Evolutionary conservation across 2,113 vertebrate species (phyloP).

Genomic region (Megaptera novaeangliae): DNA sequence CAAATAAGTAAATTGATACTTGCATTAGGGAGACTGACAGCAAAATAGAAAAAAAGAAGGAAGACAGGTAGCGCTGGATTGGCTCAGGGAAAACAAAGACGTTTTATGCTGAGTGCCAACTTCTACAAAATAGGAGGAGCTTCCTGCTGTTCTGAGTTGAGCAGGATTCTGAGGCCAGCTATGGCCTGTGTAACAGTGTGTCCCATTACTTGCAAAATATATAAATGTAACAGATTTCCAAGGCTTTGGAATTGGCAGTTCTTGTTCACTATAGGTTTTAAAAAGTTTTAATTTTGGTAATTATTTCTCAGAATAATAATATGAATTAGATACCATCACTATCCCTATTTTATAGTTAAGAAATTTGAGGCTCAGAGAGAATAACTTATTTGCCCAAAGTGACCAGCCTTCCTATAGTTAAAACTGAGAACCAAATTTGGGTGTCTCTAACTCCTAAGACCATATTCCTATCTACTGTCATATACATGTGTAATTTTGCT

Average conservation of each 20-base stretch:
- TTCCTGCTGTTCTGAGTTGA: background rate
- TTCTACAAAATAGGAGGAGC: background rate
- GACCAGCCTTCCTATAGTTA: background rate
- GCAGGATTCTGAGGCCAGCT: background rate
- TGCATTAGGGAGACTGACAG: background rate
- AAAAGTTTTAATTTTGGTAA: background rate
- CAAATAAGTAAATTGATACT: background rate
- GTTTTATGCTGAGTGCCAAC: background rate
- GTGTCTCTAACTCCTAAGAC: background rate
- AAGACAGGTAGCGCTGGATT: background rate
- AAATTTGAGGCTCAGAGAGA: background rate
- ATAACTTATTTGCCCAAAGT: background rate
- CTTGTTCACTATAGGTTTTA: background rate
- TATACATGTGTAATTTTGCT: background rate
- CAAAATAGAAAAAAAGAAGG: background rate
- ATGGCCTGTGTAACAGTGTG: background rate
- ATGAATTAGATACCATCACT: background rate
- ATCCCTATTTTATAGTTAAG: background rate
- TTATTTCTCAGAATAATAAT: background rate
- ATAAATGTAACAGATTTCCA: background rate
- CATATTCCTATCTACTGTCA: background rate
- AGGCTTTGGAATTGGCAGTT: background rate
- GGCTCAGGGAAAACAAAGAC: background rate
- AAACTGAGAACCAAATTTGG: background rate
- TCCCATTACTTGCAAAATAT: background rate